Base-by-base conservation (phyloP, 2,888 invertebrate species). In the Volucella inflata region DNA sequence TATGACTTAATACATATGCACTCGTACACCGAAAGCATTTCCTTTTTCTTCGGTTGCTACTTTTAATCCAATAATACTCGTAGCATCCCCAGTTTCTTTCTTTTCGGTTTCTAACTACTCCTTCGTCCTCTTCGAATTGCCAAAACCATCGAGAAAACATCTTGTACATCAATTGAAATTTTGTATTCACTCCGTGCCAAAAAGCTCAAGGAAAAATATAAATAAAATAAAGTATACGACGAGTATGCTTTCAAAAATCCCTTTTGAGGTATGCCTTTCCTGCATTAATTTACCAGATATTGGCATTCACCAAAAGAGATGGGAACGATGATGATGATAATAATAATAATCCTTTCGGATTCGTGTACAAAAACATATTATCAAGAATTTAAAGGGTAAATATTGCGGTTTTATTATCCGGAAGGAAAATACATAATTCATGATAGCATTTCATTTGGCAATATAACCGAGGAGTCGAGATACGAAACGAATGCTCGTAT, bases 391-490 rank as follows among this genome's bases (percentile, higher is more conserved):
- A 87, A 87, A 87, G 87, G 87, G 87, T 87, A 87, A 87, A 87
- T 87, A 87, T 87, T 87, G 87, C 87, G 87, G 87, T 87, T 87
- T 87, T 87, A 87, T 87, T 82, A 87, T 87, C 87, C 82, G 87
- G 77, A 87, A 87, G 77, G 74, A 50, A 82, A 78, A 87, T 87
- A 82, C 82, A 87, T 87, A 87, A 87, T 87, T 87, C 87, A 87
- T 87, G 81, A 81, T 64, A 72, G 81, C 85, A 77, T 80, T 85
- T 76, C 75, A 72, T 81, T 85, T 85, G 85, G 81, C 85, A 85
- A 85, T 85, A 80, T 85, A 81, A 76, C 76, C 76, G 76, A 76
- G 36, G 76, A 85, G 53, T 51, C 75, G 16, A 62, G 60, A 30
- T 30, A 30, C 30, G 30, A 30, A 30, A 30, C 30, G 30, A 30